Base-by-base conservation (phyloP, 2,888 invertebrate genomes). In the Heterodera filipjevi region DNA sequence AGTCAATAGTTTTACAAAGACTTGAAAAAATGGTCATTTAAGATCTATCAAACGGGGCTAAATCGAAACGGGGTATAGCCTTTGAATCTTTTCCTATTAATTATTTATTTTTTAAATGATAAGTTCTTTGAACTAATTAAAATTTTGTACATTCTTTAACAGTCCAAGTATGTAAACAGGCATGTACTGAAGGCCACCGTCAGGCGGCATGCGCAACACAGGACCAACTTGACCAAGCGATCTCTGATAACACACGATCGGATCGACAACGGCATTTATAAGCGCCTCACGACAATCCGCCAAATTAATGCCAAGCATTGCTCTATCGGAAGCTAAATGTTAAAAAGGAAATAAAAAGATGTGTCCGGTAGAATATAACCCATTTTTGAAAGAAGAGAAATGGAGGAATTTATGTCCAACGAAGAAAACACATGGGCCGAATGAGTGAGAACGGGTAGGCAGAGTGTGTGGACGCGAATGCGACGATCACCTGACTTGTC, bases 391-490 rank as follows among this genome's bases (percentile, higher is more conserved):
- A 99, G 92, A 81, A 99, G 90, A 77, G 95, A 95, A 77, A 95
- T 92, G 84, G 98, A 95, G 82, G 95, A 95, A 90, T 95, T 94
- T 88, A 96, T 94, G 91, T 99, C 98, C 0, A 97, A 98, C 19
- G 89, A 86, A 93, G 94, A 93, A 86, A 96, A 92, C 8, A 99
- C 92, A 87, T 97, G 97, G 1, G 93, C 92, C 78, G 98, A 90
- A 85, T 93, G 95, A 78, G 93, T 92, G 0, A 94, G 94, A 2
- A 96, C 94, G 1, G 98, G 98, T 84, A 99, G 90, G 90, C 97
- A 96, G 82, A 99, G 90, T 0, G 99, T 99, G 90, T 99, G 98
- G 27, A 99, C 98, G 80, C 99, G 93, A 89, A 99, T 99, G 85
- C 98, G 92, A 77, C 99, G 92, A 90, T 99, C 99, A 71, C 95